A percentile compares a stretch with the other conserved stretches of the same genome.
Evolutionary conservation across 2,888 invertebrate species (phyloP).

Genomic region (Buathra laborator): DNA sequence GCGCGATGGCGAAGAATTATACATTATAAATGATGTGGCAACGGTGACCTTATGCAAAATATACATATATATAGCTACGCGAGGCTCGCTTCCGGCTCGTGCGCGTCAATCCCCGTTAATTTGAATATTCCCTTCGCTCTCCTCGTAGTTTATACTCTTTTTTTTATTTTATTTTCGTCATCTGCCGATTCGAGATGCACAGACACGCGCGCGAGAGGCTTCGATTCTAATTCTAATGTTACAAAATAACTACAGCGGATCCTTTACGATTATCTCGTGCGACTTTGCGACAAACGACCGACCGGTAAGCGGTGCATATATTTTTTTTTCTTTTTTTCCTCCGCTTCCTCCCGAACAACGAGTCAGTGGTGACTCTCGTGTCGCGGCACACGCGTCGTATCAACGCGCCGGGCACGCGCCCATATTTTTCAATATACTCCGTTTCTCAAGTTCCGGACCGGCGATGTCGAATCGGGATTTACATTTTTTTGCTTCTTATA

Average conservation of each 20-base stretch:
- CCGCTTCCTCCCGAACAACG: slow-evolving; percentile 46
- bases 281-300: slow-evolving; percentile 49
- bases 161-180: slow-evolving; percentile 55
- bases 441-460: slow-evolving; percentile 43
- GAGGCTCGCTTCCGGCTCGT: slow-evolving; percentile 75
- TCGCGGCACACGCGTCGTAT: slow-evolving; percentile 23
- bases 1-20: slow-evolving; percentile 67
- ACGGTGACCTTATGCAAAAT: slow-evolving; percentile 55
- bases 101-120: slow-evolving; percentile 74
- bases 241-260: slow-evolving; percentile 30
- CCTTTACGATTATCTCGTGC: slow-evolving; percentile 50
- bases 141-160: slow-evolving; percentile 63
- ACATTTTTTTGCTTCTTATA: slow-evolving; percentile 47
- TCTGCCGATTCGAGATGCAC: slow-evolving; percentile 73
- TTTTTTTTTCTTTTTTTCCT: slow-evolving; percentile 50
- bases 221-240: slow-evolving; percentile 82
- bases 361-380: slow-evolving; percentile 47
- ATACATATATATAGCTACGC: slow-evolving; percentile 31
- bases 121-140: slow-evolving; percentile 75
- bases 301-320: slow-evolving; percentile 66
- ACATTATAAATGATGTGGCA: slow-evolving; percentile 73
- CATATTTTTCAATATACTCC: slow-evolving; percentile 66
- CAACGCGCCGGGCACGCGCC: slow-evolving; percentile 64
- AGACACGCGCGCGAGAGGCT: slow-evolving; percentile 78
- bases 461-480: slow-evolving; percentile 58